phyloP scores from a whole-genome alignment of 2,113 vertebrate species.

The Pteronura brasiliensis region DNA sequence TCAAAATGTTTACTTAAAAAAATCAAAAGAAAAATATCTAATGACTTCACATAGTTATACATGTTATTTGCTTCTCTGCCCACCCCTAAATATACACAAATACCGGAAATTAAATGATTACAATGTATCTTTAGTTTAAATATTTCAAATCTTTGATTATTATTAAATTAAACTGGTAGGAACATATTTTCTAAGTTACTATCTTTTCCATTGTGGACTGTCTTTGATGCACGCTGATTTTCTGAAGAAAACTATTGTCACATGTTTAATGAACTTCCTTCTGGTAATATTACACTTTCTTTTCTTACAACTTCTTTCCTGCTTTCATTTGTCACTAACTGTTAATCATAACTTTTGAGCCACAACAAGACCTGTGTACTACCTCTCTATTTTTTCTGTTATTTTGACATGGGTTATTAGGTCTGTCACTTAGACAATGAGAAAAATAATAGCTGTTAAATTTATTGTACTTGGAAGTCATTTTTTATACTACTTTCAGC shows the following conservation, averaged over 20 bases:
- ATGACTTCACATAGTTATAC: not conserved
- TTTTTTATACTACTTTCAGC: constrained; percentile 66
- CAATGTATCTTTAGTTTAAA: not conserved
- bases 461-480: constrained; percentile 69
- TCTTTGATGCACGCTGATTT: not conserved
- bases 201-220: not conserved
- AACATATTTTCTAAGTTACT: not conserved
- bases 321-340: not conserved
- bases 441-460: constrained; percentile 66
- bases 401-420: constrained; percentile 57
- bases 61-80: not conserved
- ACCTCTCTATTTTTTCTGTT: not conserved
- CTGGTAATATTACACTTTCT: not conserved
- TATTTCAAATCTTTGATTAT: not conserved
- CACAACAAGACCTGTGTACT: not conserved
- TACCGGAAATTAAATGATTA: not conserved
- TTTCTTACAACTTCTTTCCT: not conserved
- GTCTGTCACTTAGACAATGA: constrained; percentile 39
- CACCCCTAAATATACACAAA: not conserved
- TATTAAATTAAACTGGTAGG: not conserved
- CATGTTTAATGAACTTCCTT: not conserved
- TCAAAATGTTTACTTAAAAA: not conserved
- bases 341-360: not conserved
- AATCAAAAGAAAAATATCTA: not conserved
- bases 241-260: not conserved